Percentiles rank a stretch among this genome's conserved stretches.
Conservation (phyloP, 1,140 invertebrate genomes). For the Physella acuta region DNA sequence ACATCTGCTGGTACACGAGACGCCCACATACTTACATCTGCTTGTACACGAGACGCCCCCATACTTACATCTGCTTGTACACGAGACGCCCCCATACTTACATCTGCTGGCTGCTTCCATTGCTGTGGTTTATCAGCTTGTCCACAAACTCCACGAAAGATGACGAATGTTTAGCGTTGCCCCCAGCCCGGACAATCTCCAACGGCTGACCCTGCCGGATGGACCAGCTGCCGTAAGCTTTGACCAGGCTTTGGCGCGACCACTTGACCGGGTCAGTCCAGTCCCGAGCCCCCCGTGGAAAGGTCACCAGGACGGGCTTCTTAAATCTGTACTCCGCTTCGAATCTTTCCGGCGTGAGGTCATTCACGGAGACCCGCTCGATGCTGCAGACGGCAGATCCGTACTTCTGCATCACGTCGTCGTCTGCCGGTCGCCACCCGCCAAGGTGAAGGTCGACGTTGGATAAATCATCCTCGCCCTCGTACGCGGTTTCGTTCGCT, state of each 20-base stretch:
- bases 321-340: slow-evolving; percentile 44
- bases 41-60: no score
- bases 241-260: slow-evolving; percentile 38
- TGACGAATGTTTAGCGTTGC: slow-evolving; percentile 43
- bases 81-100: no score
- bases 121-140: no score
- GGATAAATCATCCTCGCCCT: no score
- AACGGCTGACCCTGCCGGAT: slow-evolving; percentile 43
- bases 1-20: no score
- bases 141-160: slow-evolving; percentile 45
- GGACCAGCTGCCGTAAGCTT: slow-evolving; percentile 44
- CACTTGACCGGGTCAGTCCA: slow-evolving; percentile 48
- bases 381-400: slow-evolving; percentile 39
- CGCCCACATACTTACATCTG: no score
- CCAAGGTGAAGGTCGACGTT: no score
- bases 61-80: no score
- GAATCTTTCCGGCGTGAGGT: slow-evolving; percentile 42
- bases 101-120: no score
- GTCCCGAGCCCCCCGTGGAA: slow-evolving; percentile 46
- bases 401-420: slow-evolving; percentile 28
- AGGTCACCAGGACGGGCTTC: slow-evolving; percentile 49
- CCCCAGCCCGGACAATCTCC: slow-evolving; percentile 52
- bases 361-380: slow-evolving; percentile 33
- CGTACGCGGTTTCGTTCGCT: no score
- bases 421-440: slow-evolving; percentile 41